These are phyloP conservation scores for Drosophila lacteicornis DNA, from an alignment of 1,140 invertebrate species.

Conservation along the genomic window DNA sequence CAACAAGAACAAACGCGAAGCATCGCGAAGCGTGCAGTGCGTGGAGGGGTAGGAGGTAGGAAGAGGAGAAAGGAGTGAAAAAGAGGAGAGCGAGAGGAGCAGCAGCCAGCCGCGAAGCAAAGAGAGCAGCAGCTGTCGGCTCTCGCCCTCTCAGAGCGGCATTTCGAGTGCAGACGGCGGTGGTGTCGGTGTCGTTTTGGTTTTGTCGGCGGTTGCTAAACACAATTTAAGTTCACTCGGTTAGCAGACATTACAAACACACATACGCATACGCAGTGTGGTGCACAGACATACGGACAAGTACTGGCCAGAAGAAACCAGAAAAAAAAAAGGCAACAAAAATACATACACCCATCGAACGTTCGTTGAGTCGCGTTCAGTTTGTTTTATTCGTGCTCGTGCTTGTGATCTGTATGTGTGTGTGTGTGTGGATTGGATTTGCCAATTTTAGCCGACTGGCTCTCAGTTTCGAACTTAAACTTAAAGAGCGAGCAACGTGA, in stretches of 20 bases:
- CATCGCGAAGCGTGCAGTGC: conserved; percentile 43
- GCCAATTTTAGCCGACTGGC: conserved; percentile 78
- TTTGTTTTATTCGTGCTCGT: conserved; percentile 31
- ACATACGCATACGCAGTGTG: conserved; percentile 19
- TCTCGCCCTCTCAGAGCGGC: conserved; percentile 34
- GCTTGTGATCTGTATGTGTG: conserved; percentile 42
- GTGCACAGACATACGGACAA: conserved; percentile 24
- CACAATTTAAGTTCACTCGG: conserved; percentile 80
- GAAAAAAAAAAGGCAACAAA: conserved; percentile 40
- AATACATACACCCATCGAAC: conserved; percentile 35
- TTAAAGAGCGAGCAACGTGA: conserved; percentile 83
- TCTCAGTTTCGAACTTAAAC: conserved; percentile 81
- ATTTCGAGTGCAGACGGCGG: conserved; percentile 45
- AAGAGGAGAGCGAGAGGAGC: conserved; percentile 12
- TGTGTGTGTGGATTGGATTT: conserved; percentile 55
- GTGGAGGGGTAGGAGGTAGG: conserved; percentile 6
- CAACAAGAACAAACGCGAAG: conserved; percentile 68
- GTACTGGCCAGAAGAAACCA: conserved; percentile 30
- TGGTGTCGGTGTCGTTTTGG: conserved; percentile 48
- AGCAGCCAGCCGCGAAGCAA: conserved; percentile 24
- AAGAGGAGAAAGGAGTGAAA: conserved; percentile 13
- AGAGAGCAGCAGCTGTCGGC: conserved; percentile 22
- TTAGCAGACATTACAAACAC: conserved; percentile 61
- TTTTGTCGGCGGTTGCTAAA: conserved; percentile 57
- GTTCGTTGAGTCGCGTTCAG: conserved; percentile 38